These are phyloP conservation scores for Silurus asotus DNA, from an alignment of 2,113 vertebrate species.

Conservation along the genomic window DNA sequence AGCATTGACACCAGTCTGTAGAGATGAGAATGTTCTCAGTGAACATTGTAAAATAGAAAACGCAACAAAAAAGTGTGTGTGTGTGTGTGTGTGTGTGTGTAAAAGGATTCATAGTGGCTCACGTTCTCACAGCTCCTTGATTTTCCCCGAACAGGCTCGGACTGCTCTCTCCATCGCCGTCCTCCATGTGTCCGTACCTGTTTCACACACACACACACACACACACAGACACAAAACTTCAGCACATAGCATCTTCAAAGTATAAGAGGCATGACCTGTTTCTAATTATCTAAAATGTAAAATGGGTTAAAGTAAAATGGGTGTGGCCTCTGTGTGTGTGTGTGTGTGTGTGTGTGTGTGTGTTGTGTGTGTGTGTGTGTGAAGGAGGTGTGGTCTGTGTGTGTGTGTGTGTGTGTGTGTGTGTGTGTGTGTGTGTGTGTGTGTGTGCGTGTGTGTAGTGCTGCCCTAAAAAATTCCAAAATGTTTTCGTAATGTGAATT, in stretches of 20 bases:
- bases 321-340: neutral
- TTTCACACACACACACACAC: conserved; percentile 9
- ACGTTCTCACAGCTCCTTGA: conserved; percentile 81
- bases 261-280: neutral
- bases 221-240: neutral
- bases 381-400: neutral
- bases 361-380: neutral
- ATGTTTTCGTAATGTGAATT: conserved; percentile 3
- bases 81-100: neutral
- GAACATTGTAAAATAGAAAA: too few relatives aligned
- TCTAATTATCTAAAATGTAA: neutral
- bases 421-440: too few relatives aligned
- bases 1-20: neutral
- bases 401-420: too few relatives aligned
- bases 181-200: conserved; percentile 82
- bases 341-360: too few relatives aligned
- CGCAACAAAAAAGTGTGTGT: too few relatives aligned
- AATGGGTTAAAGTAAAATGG: neutral
- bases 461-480: conserved; percentile 8
- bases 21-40: neutral
- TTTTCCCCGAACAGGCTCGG: conserved; percentile 69
- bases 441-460: neutral
- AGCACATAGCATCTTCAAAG: neutral
- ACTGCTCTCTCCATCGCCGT: conserved; percentile 63
- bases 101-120: conserved; percentile 64